Evolutionary conservation across 1,140 invertebrate genomes (phyloP), one percentile per base, ranked within the genome.

Genomic region (Heterodera carotae): DNA sequence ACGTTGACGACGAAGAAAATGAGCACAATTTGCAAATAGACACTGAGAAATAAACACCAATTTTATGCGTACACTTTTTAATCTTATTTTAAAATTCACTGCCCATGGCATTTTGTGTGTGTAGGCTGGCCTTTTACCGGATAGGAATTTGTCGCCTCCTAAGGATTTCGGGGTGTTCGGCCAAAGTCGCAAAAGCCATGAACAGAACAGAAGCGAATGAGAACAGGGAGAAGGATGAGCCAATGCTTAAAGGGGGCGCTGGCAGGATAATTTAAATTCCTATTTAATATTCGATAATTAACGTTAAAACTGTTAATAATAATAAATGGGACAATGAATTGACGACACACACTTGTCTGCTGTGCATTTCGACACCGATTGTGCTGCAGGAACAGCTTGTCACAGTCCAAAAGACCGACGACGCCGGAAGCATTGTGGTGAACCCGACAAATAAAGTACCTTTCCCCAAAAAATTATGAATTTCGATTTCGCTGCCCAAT

Each of bases 1-100:
- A 98, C 92, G 88, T 93, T 97, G 7, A 93, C 91, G 2, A 94
- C 87, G 88, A 98, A 98, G 88, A 97, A 98, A 87, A 98, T 92
- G 2, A 91, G 86, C 0, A 98, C 95, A 75, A 98, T 89, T 39
- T 92, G 89, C 7, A 93, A 82, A 87, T 98, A 98, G 82, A 93
- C 91, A 82, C 92, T 95, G 77, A 80, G 76, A 76, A 76, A 67
- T 34, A 73, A 34, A 7, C 3, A 72, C 64, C 27, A 66, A 48
- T 27, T 67, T 36, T 12, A 22, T 31, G n/a, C n/a, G n/a, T n/a
- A n/a, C n/a, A n/a, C n/a, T n/a, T n/a, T n/a, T n/a, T n/a, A n/a
- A n/a, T n/a, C n/a, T n/a, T 12, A 43, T 43, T 43, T 43, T 8
- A 43, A 8, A 8, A 43, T 43, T 43, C 12, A 0, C 2, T 43